Evolutionary conservation across 2,888 invertebrate species (phyloP), one percentile per base, ranked within the genome.

Genomic region (Xestia xanthographa): DNA sequence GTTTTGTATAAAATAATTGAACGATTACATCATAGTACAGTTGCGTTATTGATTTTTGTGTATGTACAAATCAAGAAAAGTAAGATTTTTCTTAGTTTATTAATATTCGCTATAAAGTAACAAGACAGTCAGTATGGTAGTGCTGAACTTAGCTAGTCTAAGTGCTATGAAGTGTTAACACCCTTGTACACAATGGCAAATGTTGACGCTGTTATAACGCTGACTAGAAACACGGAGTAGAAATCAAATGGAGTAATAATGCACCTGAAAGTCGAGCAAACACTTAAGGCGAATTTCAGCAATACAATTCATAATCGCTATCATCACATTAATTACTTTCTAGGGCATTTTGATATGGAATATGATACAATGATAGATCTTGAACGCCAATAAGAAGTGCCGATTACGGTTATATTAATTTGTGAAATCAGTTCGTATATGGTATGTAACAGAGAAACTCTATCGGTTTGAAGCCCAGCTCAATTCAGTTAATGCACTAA

Each of bases 121-220:
- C 77, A 79, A 68, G 58, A 70, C 45, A 60, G 65, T 83, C 73
- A 83, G 74, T 79, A 79, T 73, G 50, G 67, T 79, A 79, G 80
- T 83, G 80, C 84, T 83, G 66, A 66, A 71, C 75, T 82, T 63
- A 78, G 72, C 71, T 79, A 77, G 50, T 68, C 79, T 77, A 87
- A 83, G 83, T 83, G 86, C 89, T 88, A 87, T 86, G 84, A 88
- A 85, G 84, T 88, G 87, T 91, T 83, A 70, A 50, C 26, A 48
- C 63, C 22, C 41, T 34, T 56, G 45, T 84, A 83, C 84, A 84
- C 74, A 84, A 38, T 70, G n/a, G 70, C 80, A 38, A 26, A 56
- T 69, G 9, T 58, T 65, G 58, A 66, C 45, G 14, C 38, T 34
- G 29, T 11, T 56, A 12, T 11, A 26, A 2, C 2, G 0, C 11